These are phyloP conservation scores for Mesopsocus fuscifrons DNA, from an alignment of 2,888 invertebrate genomes.

Conservation along the genomic window DNA sequence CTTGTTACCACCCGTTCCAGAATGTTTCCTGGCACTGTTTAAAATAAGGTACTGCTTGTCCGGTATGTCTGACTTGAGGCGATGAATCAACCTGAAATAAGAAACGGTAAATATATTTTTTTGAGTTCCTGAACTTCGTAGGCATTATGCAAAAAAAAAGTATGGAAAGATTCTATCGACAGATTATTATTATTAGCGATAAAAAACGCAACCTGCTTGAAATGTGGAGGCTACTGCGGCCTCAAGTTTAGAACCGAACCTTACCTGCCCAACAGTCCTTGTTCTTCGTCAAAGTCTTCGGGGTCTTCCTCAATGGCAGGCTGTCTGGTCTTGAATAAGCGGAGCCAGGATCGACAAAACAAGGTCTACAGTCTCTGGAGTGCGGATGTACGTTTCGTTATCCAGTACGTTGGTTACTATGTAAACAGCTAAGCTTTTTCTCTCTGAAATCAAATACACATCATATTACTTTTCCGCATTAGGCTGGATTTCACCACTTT, in stretches of 20 bases:
- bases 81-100: conserved; percentile 49
- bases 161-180: too few relatives aligned
- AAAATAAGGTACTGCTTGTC: conserved; percentile 85
- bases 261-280: conserved; percentile 71
- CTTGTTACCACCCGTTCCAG: conserved; percentile 76
- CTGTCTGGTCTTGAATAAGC: conserved; percentile 68
- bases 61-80: conserved; percentile 56
- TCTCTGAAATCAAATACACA: conserved; percentile 34
- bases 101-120: conserved; percentile 6
- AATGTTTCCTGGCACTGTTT: conserved; percentile 68
- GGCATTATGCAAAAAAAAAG: neutral
- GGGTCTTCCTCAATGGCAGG: conserved; percentile 43
- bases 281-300: conserved; percentile 94
- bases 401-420: conserved; percentile 80
- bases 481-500: too few relatives aligned
- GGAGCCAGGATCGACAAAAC: conserved; percentile 66
- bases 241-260: conserved; percentile 42
- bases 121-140: neutral
- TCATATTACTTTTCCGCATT: too few relatives aligned
- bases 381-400: conserved; percentile 68
- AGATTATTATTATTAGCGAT: too few relatives aligned
- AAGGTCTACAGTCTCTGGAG: conserved; percentile 71
- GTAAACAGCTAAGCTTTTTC: conserved; percentile 72
- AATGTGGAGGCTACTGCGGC: too few relatives aligned
- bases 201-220: conserved; percentile 1